Evolutionary conservation across 2,113 vertebrate species (phyloP).

Genomic region (Melanostigma gelatinosum): DNA sequence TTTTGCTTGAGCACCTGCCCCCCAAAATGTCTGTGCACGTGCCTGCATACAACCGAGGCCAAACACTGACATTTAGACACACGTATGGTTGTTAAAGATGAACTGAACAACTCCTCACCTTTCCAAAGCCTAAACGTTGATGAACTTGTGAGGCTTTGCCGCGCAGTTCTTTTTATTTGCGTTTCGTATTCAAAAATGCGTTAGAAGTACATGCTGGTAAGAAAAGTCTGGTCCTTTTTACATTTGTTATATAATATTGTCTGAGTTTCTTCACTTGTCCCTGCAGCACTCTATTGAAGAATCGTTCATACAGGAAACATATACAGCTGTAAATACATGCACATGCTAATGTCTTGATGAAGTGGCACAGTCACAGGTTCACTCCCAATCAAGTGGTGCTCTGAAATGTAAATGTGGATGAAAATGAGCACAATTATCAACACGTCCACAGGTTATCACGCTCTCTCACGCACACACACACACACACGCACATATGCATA

Average conservation of each 20-base stretch:
- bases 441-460: conserved; percentile 18
- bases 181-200: background rate
- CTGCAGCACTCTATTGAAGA: background rate
- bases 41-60: background rate
- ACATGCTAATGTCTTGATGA: background rate
- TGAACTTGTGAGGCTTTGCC: background rate
- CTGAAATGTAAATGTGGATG: conserved; percentile 41
- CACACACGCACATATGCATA: background rate
- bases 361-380: conserved; percentile 3
- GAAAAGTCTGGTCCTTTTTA: background rate
- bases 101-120: conserved; percentile 39
- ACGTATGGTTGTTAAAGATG: no score
- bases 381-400: conserved; percentile 13
- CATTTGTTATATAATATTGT: background rate
- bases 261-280: background rate
- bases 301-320: background rate
- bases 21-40: no score
- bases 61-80: no score
- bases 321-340: background rate
- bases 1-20: no score
- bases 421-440: conserved; percentile 20
- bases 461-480: background rate
- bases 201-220: background rate
- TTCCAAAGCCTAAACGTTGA: conserved; percentile 4
- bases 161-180: conserved; percentile 24